These are phyloP conservation scores for Sesia bembeciformis DNA, from an alignment of 2,888 invertebrate genomes.

Conservation along the genomic window DNA sequence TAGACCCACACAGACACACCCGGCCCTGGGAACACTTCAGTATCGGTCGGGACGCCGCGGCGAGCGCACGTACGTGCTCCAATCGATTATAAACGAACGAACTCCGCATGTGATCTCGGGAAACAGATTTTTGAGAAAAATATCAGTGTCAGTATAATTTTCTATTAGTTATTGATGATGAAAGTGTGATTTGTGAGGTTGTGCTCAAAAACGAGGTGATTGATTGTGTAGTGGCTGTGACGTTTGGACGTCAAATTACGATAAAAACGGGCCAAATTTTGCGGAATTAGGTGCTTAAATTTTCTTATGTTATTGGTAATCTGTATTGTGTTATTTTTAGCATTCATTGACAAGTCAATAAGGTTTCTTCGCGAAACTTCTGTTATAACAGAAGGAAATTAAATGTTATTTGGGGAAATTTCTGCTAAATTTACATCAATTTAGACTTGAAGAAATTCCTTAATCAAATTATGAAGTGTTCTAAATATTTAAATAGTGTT, in stretches of 20 bases:
- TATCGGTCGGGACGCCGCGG: slow-evolving; percentile 26
- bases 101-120: slow-evolving; percentile 6
- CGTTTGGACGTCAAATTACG: not conserved
- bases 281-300: no score
- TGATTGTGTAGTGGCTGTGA: not conserved
- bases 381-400: no score
- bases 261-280: no score
- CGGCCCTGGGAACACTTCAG: slow-evolving; percentile 20
- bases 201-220: not conserved
- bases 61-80: slow-evolving; percentile 10
- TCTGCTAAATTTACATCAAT: no score
- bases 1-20: slow-evolving; percentile 18
- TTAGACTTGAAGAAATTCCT: no score
- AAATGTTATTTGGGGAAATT: no score
- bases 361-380: no score
- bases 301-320: no score
- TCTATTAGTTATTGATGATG: not conserved
- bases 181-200: not conserved
- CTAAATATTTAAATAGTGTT: no score
- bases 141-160: slow-evolving; percentile 2
- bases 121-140: slow-evolving; percentile 4
- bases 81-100: slow-evolving; percentile 4
- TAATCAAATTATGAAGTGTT: no score
- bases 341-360: no score
- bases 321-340: no score